phyloP scores from a whole-genome alignment of 2,888 invertebrate species.

The Ochlodes sylvanus region DNA sequence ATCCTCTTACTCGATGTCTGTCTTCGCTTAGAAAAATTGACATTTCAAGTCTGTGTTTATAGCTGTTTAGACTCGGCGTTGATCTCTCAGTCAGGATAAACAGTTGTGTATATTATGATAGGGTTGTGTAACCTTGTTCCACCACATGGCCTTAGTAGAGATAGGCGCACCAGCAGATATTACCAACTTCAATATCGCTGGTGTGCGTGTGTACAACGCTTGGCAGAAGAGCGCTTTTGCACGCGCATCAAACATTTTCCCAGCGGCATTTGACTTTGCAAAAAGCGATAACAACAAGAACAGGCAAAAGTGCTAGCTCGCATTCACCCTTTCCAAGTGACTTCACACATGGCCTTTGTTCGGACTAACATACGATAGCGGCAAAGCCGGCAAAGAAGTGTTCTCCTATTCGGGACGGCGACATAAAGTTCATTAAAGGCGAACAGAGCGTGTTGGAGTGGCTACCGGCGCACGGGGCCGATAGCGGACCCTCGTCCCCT shows the following conservation, averaged over 20 bases:
- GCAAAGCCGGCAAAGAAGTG: constrained; percentile 76
- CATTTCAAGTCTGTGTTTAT: too few relatives aligned
- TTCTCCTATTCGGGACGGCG: constrained; percentile 80
- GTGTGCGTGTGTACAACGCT: constrained; percentile 22
- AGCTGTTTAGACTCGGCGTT: too few relatives aligned
- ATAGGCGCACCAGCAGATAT: too few relatives aligned
- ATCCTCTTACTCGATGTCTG: too few relatives aligned
- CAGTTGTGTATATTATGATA: too few relatives aligned
- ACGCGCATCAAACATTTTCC: constrained; percentile 49
- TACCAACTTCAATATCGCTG: constrained; percentile 15
- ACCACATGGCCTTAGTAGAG: too few relatives aligned
- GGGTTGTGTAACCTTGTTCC: too few relatives aligned
- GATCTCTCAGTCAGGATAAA: too few relatives aligned
- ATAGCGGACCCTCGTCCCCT: constrained; percentile 53
- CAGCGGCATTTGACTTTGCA: constrained; percentile 62
- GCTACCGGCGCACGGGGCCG: constrained; percentile 66
- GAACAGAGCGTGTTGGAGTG: constrained; percentile 80
- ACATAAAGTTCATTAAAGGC: constrained; percentile 84
- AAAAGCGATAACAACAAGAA: constrained; percentile 74
- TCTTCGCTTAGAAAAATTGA: too few relatives aligned
- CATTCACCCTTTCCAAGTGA: constrained; percentile 72
- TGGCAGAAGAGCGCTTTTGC: constrained; percentile 30
- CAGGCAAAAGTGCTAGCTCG: constrained; percentile 63
- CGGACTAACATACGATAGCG: constrained; percentile 75
- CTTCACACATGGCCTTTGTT: constrained; percentile 77